Base-by-base conservation (phyloP, 2,113 vertebrate genomes). In the Candoia aspera region DNA sequence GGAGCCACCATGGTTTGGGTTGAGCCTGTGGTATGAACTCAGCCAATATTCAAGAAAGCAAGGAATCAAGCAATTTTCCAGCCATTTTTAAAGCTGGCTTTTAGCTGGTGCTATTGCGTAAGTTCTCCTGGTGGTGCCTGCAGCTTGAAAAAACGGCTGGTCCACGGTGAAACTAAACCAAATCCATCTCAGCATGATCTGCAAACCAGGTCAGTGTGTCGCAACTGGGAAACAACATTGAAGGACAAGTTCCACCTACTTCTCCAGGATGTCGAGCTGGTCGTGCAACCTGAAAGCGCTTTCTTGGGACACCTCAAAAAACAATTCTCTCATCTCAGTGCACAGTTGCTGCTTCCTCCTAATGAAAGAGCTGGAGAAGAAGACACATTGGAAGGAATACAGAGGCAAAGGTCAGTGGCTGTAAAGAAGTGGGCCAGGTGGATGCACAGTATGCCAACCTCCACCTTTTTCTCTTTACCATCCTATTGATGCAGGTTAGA, bases 211-310 rank as follows among this genome's bases (percentile, higher is more conserved):
- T 49, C 49, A 37, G 57, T 57, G 29, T 42, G 58, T 4, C n/a
- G 2, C 23, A 33, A 49, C 37, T 33, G 1, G 26, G 1, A 53
- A 55, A 12, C 17, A 15, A 54, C 1, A 49, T 0, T 42, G 84
- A 84, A 85, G 54, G 68, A 0, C 15, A 42, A 6, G 3, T 15
- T 33, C 1, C 37, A 91, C 94, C 64, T 97, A 97, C 98, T 97
- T 98, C 83, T 96, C 94, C 46, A 97, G 93, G 85, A 87, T 95
- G 87, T 97, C 97, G 85, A 98, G 95, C 37, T 94, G 95, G 90
- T 97, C 97, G 73, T 96, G 95, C 59, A 98, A 96, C 94, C 90
- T 90, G 91, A 88, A 91, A 54, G 96, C 93, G 6, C 96, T 95
- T 91, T 97, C 97, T 93, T 97, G 96, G 42, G 62, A 84, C 26